phyloP scores from a whole-genome alignment of 1,140 invertebrate species.

The Apis dorsata region DNA sequence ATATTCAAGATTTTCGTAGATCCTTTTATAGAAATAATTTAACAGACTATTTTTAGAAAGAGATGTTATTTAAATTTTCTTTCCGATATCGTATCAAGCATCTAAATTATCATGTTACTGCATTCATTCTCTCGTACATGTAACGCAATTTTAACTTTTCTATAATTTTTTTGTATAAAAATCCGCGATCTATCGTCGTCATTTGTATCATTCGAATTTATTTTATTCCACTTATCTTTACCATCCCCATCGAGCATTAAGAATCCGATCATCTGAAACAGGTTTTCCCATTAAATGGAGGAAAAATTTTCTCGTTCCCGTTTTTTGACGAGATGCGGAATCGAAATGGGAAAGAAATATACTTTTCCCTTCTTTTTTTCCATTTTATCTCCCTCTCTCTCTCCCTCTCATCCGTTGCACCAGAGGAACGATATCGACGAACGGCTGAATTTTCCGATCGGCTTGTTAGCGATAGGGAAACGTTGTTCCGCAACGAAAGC shows the following conservation, averaged over 20 bases:
- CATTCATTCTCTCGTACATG: too few species aligned
- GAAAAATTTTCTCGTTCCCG: not conserved
- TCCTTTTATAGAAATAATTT: too few species aligned
- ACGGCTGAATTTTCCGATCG: slow-evolving; percentile 40
- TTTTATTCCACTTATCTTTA: not conserved
- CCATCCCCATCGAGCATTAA: not conserved
- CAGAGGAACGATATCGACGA: slow-evolving; percentile 28
- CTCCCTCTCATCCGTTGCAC: not conserved
- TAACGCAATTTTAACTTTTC: too few species aligned
- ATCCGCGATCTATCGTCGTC: too few species aligned
- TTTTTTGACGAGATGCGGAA: not conserved
- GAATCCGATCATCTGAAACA: not conserved
- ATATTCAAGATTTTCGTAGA: too few species aligned
- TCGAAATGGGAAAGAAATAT: slow-evolving; percentile 22
- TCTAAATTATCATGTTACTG: too few species aligned
- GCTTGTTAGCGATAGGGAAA: slow-evolving; percentile 43
- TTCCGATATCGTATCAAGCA: too few species aligned
- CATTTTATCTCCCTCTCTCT: too few species aligned
- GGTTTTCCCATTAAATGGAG: not conserved
- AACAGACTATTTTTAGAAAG: too few species aligned
- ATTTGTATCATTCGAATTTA: not conserved
- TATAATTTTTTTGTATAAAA: too few species aligned
- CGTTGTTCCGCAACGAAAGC: slow-evolving; percentile 33
- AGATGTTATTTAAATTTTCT: too few species aligned
- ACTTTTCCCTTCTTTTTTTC: not conserved